Percentiles rank a stretch among this genome's conserved stretches.
Evolutionary conservation across 2,797 vertebrate species (phyloP).

Genomic region (Serranus cabrilla): DNA sequence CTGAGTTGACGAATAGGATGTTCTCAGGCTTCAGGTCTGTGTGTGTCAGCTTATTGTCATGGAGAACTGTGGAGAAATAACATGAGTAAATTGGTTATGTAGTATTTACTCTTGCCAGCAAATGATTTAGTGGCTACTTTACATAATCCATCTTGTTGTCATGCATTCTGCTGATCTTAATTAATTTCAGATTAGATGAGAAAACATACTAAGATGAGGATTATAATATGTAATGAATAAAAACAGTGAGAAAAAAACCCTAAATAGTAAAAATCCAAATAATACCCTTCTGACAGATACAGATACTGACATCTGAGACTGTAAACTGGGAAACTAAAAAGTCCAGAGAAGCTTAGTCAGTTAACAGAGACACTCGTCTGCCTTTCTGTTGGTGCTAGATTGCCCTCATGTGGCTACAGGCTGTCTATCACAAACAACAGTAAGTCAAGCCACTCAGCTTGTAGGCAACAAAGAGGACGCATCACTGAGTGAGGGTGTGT

Average conservation of each 20-base stretch:
- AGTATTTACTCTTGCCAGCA: neutral
- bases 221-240: neutral
- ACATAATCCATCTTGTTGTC: neutral
- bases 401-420: slow-evolving; percentile 51
- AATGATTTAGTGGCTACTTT: neutral
- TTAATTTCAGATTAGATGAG: neutral
- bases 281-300: neutral
- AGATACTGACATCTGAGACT: neutral
- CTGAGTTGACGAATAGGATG: slow-evolving; percentile 97
- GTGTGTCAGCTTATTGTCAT: slow-evolving; percentile 98
- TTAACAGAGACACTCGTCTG: neutral
- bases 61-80: slow-evolving; percentile 88
- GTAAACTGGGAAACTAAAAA: neutral
- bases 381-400: slow-evolving; percentile 3
- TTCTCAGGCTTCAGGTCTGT: slow-evolving; percentile 99
- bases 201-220: neutral
- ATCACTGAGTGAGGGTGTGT: neutral
- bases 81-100: neutral
- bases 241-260: neutral
- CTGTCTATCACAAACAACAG: slow-evolving; percentile 21
- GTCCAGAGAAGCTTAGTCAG: neutral
- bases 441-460: neutral
- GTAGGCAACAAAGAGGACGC: neutral
- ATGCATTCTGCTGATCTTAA: neutral
- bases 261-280: neutral